These are phyloP conservation scores for Caenorhabditis latens DNA, from an alignment of 1,140 invertebrate species.

Conservation along the genomic window DNA sequence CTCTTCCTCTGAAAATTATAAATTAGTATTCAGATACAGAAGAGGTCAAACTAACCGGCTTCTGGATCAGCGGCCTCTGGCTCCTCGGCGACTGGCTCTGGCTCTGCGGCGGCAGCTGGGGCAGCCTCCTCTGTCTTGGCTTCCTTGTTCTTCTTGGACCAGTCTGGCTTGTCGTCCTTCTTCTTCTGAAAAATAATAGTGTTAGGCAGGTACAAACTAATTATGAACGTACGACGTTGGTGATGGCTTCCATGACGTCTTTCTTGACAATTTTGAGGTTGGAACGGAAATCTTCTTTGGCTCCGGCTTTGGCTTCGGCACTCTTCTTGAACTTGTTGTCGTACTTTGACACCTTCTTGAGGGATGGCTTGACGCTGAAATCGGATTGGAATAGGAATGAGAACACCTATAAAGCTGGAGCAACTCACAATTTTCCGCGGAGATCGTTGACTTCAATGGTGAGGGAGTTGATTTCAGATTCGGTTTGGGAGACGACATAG, in stretches of 20 bases:
- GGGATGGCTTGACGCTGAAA: constrained; percentile 89
- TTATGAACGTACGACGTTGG: constrained; percentile 37
- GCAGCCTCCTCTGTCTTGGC: constrained; percentile 45
- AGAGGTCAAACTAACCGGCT: background rate
- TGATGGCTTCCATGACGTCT: constrained; percentile 60
- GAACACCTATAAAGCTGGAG: background rate
- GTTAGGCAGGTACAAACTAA: background rate
- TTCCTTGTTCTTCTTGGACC: constrained; percentile 65
- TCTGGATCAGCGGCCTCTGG: constrained; percentile 43
- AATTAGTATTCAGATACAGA: no score
- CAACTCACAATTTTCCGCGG: constrained; percentile 99
- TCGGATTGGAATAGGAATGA: background rate
- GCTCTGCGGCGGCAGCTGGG: constrained; percentile 39
- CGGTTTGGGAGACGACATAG: constrained; percentile 91
- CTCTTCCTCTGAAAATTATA: constrained; percentile 20
- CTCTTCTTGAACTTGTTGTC: constrained; percentile 86
- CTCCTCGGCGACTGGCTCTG: constrained; percentile 29
- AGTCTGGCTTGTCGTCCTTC: constrained; percentile 68
- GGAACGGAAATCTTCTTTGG: constrained; percentile 65
- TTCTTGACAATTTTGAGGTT: constrained; percentile 66
- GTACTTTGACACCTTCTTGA: constrained; percentile 99
- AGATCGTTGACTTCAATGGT: constrained; percentile 99
- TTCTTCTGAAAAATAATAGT: constrained; percentile 43
- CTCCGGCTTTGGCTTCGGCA: constrained; percentile 52
- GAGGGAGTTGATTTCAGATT: constrained; percentile 95